phyloP scores from a whole-genome alignment of 2,113 vertebrate genomes.

The Oreotrochilus melanogaster region DNA sequence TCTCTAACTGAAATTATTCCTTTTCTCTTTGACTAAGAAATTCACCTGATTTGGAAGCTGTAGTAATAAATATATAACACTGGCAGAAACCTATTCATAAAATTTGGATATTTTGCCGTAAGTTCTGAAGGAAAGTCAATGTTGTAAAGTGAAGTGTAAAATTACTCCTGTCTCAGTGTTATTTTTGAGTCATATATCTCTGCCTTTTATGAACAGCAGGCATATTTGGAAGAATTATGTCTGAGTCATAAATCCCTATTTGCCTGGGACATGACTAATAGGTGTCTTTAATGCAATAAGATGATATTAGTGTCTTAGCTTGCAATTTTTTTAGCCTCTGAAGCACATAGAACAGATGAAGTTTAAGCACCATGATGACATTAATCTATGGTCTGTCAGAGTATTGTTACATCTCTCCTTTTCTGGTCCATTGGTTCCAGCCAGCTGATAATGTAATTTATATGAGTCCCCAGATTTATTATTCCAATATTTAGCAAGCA shows the following conservation, averaged over 20 bases:
- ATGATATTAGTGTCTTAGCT: constrained; percentile 73
- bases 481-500: constrained; percentile 34
- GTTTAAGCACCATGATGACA: constrained; percentile 46
- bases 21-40: constrained; percentile 59
- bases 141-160: constrained; percentile 77
- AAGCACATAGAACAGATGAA: constrained; percentile 55
- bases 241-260: constrained; percentile 82
- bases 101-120: constrained; percentile 49
- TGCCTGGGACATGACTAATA: constrained; percentile 80
- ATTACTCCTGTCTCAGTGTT: constrained; percentile 80
- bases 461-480: not conserved
- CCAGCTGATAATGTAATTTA: constrained; percentile 29
- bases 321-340: constrained; percentile 70
- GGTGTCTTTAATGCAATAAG: constrained; percentile 76
- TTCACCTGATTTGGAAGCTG: constrained; percentile 63
- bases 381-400: constrained; percentile 46
- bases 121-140: constrained; percentile 73
- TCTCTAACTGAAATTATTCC: constrained; percentile 8
- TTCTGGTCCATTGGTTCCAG: constrained; percentile 20
- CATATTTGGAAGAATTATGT: constrained; percentile 81
- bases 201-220: constrained; percentile 81
- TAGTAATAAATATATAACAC: constrained; percentile 65
- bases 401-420: constrained; percentile 36
- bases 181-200: constrained; percentile 82
- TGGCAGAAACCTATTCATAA: constrained; percentile 73